Evolutionary conservation across 2,797 vertebrate species (phyloP), one percentile per base, ranked within the genome.

Genomic region (Dendrocincla tyrannina): DNA sequence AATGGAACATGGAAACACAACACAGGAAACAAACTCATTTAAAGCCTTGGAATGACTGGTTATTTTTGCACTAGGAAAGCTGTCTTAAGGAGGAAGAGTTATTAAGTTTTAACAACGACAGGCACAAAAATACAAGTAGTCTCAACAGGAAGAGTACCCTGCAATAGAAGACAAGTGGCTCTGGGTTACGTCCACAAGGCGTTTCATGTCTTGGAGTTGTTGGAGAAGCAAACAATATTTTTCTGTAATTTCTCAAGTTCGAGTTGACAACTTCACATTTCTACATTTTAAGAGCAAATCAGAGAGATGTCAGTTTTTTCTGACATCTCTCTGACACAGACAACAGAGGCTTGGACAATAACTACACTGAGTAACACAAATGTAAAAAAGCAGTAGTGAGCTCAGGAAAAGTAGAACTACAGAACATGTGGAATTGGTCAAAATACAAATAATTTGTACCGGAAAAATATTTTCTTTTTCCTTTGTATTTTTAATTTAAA

Each of bases 1-100:
- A 97, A 96, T 93, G 68, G 78, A 87, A 56, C 68, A 93, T 93
- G 95, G 95, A 98, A 98, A 95, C 85, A 96, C 89, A 95, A 95
- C 37, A 20, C 88, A 90, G 92, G 94, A 97, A 93, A 96, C 75
- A 91, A 96, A 83, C 23, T 24, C 27, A 88, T 96, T 89, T 96
- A 89, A 96, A 81, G 79, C 82, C 67, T 74, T 94, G 49, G 50
- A 88, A 67, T 49, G 17, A 27, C 42, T 83, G 60, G 27, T 56
- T 97, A 96, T 95, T 98, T 97, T 96, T 92, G 70, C 76, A 88
- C 39, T 67, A 95, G 89, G 84, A 97, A 97, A 95, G 76, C 25
- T 88, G 39, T 94, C 90, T 96, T 70, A 64, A 95, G 74, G 62
- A 97, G 84, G 93, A 97, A 97, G 86, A 93, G 17, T 33, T 49